Evolutionary conservation across 2,113 vertebrate genomes (phyloP).

Genomic region (Sinocyclocheilus rhinocerous): DNA sequence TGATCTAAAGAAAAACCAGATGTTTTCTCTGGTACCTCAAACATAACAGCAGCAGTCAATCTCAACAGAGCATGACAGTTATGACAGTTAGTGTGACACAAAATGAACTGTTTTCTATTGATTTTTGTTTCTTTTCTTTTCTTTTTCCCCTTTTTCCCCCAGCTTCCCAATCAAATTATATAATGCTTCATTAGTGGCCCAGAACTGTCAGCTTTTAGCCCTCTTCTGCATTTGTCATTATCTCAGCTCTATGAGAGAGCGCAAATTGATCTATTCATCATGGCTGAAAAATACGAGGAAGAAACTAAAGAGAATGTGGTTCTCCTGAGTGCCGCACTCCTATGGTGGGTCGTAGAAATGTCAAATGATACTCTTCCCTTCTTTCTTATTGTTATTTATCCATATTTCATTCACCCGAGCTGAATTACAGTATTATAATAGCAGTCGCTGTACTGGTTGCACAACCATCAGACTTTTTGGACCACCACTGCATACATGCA

Average conservation of each 20-base stretch:
- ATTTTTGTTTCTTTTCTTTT: constrained; percentile 2
- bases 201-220: constrained; percentile 64
- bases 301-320: constrained; percentile 18
- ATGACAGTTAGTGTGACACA: background rate
- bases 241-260: too few relatives aligned
- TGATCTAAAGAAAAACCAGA: background rate
- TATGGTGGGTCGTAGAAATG: background rate
- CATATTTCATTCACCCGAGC: constrained; percentile 1
- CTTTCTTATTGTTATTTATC: constrained; percentile 14
- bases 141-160: constrained; percentile 49
- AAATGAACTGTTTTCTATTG: constrained; percentile 37
- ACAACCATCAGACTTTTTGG: too few relatives aligned
- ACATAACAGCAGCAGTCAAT: background rate
- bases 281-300: constrained; percentile 51
- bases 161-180: constrained; percentile 46
- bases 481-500: too few relatives aligned
- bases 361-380: constrained; percentile 2
- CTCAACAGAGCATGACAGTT: background rate
- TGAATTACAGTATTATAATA: background rate
- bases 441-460: too few relatives aligned
- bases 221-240: constrained; percentile 60
- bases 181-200: constrained; percentile 59
- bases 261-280: constrained; percentile 65
- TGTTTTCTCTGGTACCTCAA: background rate
- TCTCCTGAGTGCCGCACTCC: background rate